A percentile compares a stretch with the other conserved stretches of the same genome.
Conservation (phyloP, 2,113 vertebrate genomes). For the Hippocampus comes region DNA sequence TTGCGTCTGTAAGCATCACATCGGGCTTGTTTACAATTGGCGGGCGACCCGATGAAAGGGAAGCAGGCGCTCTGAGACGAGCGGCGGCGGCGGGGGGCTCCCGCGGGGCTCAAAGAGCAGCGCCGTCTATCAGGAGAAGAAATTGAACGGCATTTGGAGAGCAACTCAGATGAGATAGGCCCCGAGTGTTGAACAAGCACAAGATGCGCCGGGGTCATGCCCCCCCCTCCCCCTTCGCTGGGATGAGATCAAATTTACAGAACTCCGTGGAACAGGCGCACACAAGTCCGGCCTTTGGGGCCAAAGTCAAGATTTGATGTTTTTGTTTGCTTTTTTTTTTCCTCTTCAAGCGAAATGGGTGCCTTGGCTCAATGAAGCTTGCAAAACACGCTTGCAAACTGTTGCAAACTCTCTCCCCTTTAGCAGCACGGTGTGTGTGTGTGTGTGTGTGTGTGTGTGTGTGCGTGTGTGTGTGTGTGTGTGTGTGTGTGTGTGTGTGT, state of each 20-base stretch:
- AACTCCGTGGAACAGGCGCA: slow-evolving; percentile 17
- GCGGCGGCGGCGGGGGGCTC: slow-evolving; percentile 33
- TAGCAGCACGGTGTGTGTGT: too few relatives aligned
- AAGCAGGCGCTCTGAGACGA: slow-evolving; percentile 27
- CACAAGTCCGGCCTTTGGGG: slow-evolving; percentile 26
- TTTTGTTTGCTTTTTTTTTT: slow-evolving; percentile 41
- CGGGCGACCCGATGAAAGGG: slow-evolving; percentile 47
- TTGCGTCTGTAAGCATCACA: slow-evolving; percentile 45
- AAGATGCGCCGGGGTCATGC: slow-evolving; percentile 27
- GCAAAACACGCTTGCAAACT: too few relatives aligned
- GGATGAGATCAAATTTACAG: slow-evolving; percentile 43
- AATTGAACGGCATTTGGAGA: slow-evolving; percentile 62
- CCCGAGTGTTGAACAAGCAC: slow-evolving; percentile 45
- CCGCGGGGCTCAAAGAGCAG: slow-evolving; percentile 56
- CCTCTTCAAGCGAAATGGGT: too few relatives aligned
- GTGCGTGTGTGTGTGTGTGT: too few relatives aligned
- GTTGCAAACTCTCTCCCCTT: too few relatives aligned
- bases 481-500: too few relatives aligned
- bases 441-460: too few relatives aligned
- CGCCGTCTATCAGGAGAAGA: slow-evolving; percentile 57
- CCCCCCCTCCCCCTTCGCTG: not conserved
- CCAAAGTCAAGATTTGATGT: slow-evolving; percentile 21
- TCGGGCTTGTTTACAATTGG: slow-evolving; percentile 45
- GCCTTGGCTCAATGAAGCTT: too few relatives aligned
- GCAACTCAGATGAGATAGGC: slow-evolving; percentile 57